Conservation (phyloP, 1,140 invertebrate species). For the Heliconius congener region DNA sequence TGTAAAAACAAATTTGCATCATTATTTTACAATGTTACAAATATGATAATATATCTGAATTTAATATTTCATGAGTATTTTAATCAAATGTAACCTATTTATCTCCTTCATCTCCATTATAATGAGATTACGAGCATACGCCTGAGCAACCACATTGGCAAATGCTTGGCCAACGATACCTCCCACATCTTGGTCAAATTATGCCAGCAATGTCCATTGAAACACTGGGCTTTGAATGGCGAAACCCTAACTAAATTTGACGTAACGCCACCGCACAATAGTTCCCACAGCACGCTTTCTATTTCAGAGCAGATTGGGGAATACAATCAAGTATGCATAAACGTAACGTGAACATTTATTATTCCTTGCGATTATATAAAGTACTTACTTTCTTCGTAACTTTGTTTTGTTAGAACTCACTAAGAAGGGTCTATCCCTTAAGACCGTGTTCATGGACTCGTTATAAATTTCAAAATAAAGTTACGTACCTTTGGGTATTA, state of each 20-base stretch:
- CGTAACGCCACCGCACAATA: constrained; percentile 31
- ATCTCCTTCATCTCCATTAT: neutral
- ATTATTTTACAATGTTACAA: too few species aligned
- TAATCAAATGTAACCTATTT: neutral
- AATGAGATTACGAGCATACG: neutral
- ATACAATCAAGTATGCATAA: constrained; percentile 31
- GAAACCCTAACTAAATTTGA: constrained; percentile 32
- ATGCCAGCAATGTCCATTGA: constrained; percentile 30
- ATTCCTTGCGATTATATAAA: constrained; percentile 1
- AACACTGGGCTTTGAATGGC: constrained; percentile 20
- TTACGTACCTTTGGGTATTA: neutral
- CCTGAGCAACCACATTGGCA: constrained; percentile 4
- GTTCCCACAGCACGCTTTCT: constrained; percentile 39
- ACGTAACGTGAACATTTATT: constrained; percentile 20
- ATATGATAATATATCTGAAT: too few species aligned
- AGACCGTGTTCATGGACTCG: neutral
- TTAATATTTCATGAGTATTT: neutral
- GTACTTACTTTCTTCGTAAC: neutral
- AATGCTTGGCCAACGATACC: constrained; percentile 12
- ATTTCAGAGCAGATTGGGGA: constrained; percentile 32
- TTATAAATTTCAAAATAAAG: constrained; percentile 9
- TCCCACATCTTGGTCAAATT: constrained; percentile 26
- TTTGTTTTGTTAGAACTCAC: neutral
- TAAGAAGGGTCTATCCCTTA: neutral
- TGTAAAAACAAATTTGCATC: too few species aligned